Evolutionary conservation across 2,113 vertebrate genomes (phyloP).

Genomic region (Notothenia rossii): DNA sequence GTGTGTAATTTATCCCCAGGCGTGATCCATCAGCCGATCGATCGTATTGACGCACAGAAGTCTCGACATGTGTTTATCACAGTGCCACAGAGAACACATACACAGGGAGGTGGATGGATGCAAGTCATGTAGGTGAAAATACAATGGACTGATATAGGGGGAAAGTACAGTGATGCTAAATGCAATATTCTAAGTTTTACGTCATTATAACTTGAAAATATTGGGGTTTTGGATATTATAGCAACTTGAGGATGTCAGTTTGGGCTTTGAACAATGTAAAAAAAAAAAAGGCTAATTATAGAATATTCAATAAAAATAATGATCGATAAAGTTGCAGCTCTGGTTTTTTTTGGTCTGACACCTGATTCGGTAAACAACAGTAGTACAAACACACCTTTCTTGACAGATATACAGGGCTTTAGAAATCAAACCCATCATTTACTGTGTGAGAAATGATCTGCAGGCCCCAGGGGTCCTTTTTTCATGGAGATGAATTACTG

Average conservation of each 20-base stretch:
- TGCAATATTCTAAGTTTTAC: background rate
- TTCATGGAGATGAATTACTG: conserved; percentile 51
- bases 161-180: background rate
- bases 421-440: conserved; percentile 45
- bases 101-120: conserved; percentile 22
- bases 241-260: background rate
- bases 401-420: conserved; percentile 7
- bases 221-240: background rate
- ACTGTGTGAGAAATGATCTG: conserved; percentile 27
- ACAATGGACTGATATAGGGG: background rate
- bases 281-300: background rate
- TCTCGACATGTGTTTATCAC: conserved; percentile 66
- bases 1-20: conserved; percentile 53
- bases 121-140: conserved; percentile 34
- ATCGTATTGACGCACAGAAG: conserved; percentile 52
- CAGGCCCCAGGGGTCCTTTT: conserved; percentile 27
- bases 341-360: conserved; percentile 1
- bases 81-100: conserved; percentile 16
- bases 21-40: conserved; percentile 71
- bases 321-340: background rate
- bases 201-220: background rate
- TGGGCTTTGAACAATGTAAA: no score
- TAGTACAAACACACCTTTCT: conserved; percentile 18
- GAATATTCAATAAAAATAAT: background rate
- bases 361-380: conserved; percentile 1